phyloP scores from a whole-genome alignment of 2,113 vertebrate species.

The Tachuris rubrigastra region DNA sequence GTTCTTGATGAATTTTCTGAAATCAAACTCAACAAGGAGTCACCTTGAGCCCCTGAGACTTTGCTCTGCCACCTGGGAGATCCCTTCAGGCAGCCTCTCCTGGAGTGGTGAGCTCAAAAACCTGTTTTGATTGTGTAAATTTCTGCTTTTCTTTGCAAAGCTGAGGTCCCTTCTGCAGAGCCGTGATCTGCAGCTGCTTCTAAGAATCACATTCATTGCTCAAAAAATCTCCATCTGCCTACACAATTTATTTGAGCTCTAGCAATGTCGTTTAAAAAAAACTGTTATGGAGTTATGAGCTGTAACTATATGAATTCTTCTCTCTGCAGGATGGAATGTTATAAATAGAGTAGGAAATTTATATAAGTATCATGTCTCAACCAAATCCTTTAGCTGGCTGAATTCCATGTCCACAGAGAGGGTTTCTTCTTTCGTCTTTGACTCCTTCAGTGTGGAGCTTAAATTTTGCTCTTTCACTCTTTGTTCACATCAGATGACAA shows the following conservation, averaged over 20 bases:
- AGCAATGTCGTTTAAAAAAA: not conserved
- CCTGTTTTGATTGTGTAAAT: not conserved
- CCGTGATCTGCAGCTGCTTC: not conserved
- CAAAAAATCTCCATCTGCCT: not conserved
- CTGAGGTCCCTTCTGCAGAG: not conserved
- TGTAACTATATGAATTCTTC: not conserved
- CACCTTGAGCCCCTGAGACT: not conserved
- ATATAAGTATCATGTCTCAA: not conserved
- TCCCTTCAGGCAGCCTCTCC: not conserved
- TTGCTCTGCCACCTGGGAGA: not conserved
- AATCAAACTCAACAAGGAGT: not conserved
- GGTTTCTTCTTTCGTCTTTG: not conserved
- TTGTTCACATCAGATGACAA: not conserved
- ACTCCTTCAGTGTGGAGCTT: not conserved
- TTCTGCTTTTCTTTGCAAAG: not conserved
- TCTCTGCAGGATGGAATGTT: not conserved
- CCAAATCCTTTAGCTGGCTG: not conserved
- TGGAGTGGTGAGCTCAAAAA: not conserved
- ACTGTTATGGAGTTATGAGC: not conserved
- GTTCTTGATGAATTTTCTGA: not conserved
- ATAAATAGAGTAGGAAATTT: constrained; percentile 14
- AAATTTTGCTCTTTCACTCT: not conserved
- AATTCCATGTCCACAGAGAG: not conserved
- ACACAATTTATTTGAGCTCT: not conserved
- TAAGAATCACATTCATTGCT: not conserved